Percentiles rank a stretch among this genome's conserved stretches.
Conservation (phyloP, 2,888 invertebrate species). For the Hyles lineata region DNA sequence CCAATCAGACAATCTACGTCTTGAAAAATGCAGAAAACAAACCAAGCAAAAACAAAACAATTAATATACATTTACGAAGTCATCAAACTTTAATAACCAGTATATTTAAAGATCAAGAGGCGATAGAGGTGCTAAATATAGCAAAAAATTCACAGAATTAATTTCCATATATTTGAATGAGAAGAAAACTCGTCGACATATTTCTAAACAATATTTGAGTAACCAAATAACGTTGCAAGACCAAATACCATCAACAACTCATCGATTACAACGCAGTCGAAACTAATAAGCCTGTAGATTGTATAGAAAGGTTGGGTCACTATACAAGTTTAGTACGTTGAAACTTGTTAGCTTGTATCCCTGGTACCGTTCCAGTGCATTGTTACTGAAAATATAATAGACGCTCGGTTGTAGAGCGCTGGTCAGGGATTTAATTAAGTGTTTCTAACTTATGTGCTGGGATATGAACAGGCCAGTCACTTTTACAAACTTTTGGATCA, state of each 20-base stretch:
- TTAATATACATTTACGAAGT: too few relatives aligned
- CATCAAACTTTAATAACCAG: too few relatives aligned
- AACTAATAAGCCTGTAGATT: not conserved
- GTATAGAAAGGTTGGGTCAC: slow-evolving; percentile 47
- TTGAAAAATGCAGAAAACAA: too few relatives aligned
- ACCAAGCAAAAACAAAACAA: too few relatives aligned
- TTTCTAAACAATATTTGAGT: not conserved
- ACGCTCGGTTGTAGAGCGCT: slow-evolving; percentile 54
- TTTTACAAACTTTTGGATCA: not conserved
- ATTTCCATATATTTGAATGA: too few relatives aligned
- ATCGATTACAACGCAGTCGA: not conserved
- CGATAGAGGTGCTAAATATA: too few relatives aligned
- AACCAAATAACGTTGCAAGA: not conserved
- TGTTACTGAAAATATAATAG: slow-evolving; percentile 58
- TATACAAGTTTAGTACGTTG: slow-evolving; percentile 48
- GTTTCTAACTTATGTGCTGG: slow-evolving; percentile 38
- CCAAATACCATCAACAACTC: not conserved
- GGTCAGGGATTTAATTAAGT: slow-evolving; percentile 59
- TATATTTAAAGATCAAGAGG: too few relatives aligned
- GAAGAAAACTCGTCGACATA: too few relatives aligned
- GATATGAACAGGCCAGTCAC: not conserved
- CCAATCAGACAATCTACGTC: too few relatives aligned
- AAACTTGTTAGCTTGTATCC: slow-evolving; percentile 61
- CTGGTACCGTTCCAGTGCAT: slow-evolving; percentile 44
- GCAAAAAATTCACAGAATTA: too few relatives aligned